Evolutionary conservation across 2,797 vertebrate species (phyloP).

Genomic region (Enteromius mattozi): DNA sequence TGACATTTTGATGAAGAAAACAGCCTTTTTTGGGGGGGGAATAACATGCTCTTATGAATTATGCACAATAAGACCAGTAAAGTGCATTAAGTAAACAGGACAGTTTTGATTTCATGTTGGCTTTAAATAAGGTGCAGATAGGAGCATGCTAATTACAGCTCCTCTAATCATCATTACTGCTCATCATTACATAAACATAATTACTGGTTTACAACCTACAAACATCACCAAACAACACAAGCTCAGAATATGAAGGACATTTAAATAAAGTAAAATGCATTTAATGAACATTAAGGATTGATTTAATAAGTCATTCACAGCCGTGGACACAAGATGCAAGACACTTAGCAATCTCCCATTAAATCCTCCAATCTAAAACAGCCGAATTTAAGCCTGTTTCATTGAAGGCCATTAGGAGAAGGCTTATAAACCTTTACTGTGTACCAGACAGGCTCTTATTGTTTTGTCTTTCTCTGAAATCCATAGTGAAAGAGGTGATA

Average conservation of each 20-base stretch:
- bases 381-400: slow-evolving; percentile 68
- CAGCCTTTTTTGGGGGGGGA: background rate
- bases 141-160: slow-evolving; percentile 12
- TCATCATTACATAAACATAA: slow-evolving; percentile 22
- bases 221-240: slow-evolving; percentile 17
- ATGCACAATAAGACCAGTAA: background rate
- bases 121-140: slow-evolving; percentile 12
- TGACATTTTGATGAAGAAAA: background rate
- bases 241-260: slow-evolving; percentile 1
- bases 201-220: slow-evolving; percentile 10
- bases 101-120: slow-evolving; percentile 6
- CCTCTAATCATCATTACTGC: slow-evolving; percentile 18
- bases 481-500: slow-evolving; percentile 61
- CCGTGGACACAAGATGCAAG: slow-evolving; percentile 58
- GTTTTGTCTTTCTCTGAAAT: slow-evolving; percentile 44
- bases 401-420: slow-evolving; percentile 48
- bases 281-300: slow-evolving; percentile 6
- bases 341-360: slow-evolving; percentile 70
- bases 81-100: slow-evolving; percentile 21
- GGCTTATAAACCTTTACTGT: slow-evolving; percentile 58
- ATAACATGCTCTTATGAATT: background rate
- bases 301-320: slow-evolving; percentile 1
- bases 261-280: background rate
- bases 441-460: slow-evolving; percentile 53
- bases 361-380: slow-evolving; percentile 68